A percentile compares a stretch with the other conserved stretches of the same genome.
Evolutionary conservation across 2,888 invertebrate genomes (phyloP).

Genomic region (Piscicola geometra): DNA sequence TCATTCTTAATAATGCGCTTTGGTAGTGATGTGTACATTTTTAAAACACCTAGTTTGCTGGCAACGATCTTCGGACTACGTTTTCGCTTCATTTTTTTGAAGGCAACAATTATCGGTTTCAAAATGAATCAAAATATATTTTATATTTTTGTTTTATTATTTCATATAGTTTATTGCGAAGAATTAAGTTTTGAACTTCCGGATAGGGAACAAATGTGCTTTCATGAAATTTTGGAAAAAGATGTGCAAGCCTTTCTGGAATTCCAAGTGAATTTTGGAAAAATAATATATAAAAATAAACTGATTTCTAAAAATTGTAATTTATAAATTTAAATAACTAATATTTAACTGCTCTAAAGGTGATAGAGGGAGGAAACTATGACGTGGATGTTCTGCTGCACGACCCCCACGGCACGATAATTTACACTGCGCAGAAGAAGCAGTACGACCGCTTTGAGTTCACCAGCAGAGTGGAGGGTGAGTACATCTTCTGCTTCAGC

Average conservation of each 20-base stretch:
- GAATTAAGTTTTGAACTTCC: conserved; percentile 94
- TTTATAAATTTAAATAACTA: no score
- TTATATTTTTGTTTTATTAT: neutral
- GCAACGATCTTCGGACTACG: neutral
- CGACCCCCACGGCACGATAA: conserved; percentile 76
- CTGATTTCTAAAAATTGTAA: no score
- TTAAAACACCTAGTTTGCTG: neutral
- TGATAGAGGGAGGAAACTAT: conserved; percentile 95
- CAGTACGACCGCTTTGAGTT: conserved; percentile 86
- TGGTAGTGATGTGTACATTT: neutral
- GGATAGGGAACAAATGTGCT: conserved; percentile 95
- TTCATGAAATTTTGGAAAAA: conserved; percentile 84
- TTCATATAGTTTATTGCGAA: conserved; percentile 20
- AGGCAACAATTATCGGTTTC: neutral
- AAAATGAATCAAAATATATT: neutral
- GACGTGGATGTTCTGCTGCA: conserved; percentile 90
- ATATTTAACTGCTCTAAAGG: no score
- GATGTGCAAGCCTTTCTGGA: conserved; percentile 83
- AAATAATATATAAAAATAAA: neutral
- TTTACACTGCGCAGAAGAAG: conserved; percentile 81
- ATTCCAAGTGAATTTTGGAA: conserved; percentile 71
- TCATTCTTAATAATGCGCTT: no score
- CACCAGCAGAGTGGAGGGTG: conserved; percentile 50
- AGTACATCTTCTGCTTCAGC: conserved; percentile 70
- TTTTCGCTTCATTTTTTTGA: neutral